Evolutionary conservation across 2,113 vertebrate species (phyloP), one percentile per base, ranked within the genome.

Genomic region (Formicarius rufipectus): DNA sequence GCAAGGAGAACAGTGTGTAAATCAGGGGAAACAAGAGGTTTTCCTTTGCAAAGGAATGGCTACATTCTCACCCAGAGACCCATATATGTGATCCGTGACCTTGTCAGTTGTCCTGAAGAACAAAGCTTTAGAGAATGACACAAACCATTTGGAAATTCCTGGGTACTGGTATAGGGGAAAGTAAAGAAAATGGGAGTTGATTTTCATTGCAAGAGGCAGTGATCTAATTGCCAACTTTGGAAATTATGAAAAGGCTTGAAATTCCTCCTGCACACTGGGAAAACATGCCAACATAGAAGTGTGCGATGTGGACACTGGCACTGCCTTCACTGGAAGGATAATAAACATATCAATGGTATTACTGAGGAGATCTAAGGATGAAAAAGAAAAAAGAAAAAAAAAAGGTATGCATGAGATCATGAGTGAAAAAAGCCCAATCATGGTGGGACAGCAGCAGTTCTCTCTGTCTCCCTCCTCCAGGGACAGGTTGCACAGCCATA

Each of bases 161-260:
- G n/a, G 35, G 35, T 62, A 55, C 66, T 37, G 35, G 27, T 92
- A 39, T 69, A 73, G 85, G 40, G 42, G 40, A 84, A 39, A 82
- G 37, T 27, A 73, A 95, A 96, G 92, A 92, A 97, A 97, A 92
- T n/a, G n/a, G 25, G 47, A 80, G 87, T 81, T 95, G 90, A 87
- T 97, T 97, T 95, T 95, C 86, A 24, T 40, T 88, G 63, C 67
- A 73, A 94, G 71, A 75, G 76, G 56, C 39, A 79, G 45, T 58
- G 91, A 84, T 79, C 45, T 96, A 93, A 96, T 93, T 86, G 74
- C 64, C 45, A 82, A 30, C 74, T 95, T 77, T 71, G 77, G 58
- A 97, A 97, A 87, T 67, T 79, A 71, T 30, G 45, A 86, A 94
- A 94, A 64, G 35, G 69, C 22, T 90, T 87, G 80, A 95, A 92